Percentiles rank a stretch among this genome's conserved stretches.
Evolutionary conservation across 2,113 vertebrate genomes (phyloP).

Genomic region (Corythornis madagascariensis): DNA sequence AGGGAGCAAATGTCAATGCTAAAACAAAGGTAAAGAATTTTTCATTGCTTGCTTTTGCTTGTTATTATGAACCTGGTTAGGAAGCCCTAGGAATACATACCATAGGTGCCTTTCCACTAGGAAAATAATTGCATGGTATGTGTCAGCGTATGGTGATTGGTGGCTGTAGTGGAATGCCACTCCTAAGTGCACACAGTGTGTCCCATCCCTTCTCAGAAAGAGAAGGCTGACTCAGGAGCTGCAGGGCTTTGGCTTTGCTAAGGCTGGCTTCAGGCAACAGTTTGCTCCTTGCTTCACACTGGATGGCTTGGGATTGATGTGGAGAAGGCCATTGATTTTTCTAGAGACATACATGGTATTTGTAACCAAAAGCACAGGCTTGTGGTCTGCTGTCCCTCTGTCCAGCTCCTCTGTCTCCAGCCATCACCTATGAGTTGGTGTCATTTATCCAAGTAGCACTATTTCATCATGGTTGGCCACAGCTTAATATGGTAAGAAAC

Average conservation of each 20-base stretch:
- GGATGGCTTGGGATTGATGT: background rate
- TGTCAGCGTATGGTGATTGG: accelerated
- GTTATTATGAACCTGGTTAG: background rate
- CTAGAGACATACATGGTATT: background rate
- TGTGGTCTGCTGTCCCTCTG: background rate
- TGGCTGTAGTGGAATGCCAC: background rate
- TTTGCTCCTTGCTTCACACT: background rate
- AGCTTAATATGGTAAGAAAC: background rate
- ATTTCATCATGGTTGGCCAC: background rate
- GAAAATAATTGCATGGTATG: background rate
- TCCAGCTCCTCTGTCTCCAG: background rate
- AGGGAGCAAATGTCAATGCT: slow-evolving; percentile 89
- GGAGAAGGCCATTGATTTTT: background rate
- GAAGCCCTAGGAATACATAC: background rate
- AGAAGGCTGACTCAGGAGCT: background rate
- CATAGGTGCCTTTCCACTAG: background rate
- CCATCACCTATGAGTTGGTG: background rate
- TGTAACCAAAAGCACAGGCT: background rate
- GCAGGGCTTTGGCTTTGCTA: background rate
- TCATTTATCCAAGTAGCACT: background rate
- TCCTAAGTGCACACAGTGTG: background rate
- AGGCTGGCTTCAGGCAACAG: background rate
- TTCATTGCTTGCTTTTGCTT: background rate
- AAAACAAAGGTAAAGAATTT: slow-evolving; percentile 90
- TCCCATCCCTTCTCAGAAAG: background rate